Evolutionary conservation across 2,888 invertebrate species (phyloP), one percentile per base, ranked within the genome.

Genomic region (Ophion slaviceki): DNA sequence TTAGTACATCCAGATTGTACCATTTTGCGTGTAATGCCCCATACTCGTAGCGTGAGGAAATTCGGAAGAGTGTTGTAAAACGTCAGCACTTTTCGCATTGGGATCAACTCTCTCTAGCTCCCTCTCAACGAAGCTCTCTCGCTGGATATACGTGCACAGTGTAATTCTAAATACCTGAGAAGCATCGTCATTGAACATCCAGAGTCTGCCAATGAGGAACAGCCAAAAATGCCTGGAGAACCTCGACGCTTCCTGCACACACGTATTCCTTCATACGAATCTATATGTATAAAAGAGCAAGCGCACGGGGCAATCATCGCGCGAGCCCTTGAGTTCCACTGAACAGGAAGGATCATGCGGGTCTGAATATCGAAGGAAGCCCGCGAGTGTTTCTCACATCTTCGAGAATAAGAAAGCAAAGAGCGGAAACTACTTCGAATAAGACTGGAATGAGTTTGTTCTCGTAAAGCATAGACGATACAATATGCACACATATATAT

Each of bases 331-430:
- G 32, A 20, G 6, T 64, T 57, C 36, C 36, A 59, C 45, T 59
- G 14, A 40, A 72, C 76, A 80, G 59, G 57, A 74, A 67, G 71
- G 64, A 83, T 83, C 47, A 68, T 83, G 53, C 72, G 80, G 64
- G 70, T 80, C 80, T 77, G 74, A 83, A 83, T 70, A 83, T 80
- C 77, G 75, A 64, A 74, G 57, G n/a, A 67, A 40, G 8, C 8
- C 24, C 5, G 17, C 40, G 24, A 61, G 32, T 45, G 24, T 47
- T 74, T 79, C 62, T 68, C 66, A 32, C 24, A 66, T 64, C 64
- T 64, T 47, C 3, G 40, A 61, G 77, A 70, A n/a, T 64, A 36
- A 64, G 28, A 59, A 32, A 47, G 79, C 61, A 57, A 74, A 36
- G 61, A 40, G 72, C 45, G 28, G 24, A 61, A 68, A 32, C 24